Conservation (phyloP, 92 coral and sea anemone species). For the Pocillopora grandis region DNA sequence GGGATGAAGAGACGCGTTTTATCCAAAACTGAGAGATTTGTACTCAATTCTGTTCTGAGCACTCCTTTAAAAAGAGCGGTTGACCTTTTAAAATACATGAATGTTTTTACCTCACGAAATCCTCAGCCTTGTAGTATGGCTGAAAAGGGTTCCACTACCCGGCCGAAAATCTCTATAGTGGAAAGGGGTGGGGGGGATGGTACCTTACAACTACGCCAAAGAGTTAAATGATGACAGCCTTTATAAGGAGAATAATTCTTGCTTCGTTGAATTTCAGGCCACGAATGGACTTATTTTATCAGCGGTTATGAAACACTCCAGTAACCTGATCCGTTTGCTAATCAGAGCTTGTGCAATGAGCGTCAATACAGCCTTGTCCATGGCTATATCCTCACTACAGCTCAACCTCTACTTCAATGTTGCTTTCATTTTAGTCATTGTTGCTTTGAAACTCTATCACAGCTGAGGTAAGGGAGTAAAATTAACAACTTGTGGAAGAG, state of each 20-base stretch:
- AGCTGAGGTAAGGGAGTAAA: conserved; percentile 15
- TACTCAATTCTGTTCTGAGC: too few species aligned
- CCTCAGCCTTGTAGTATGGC: too few species aligned
- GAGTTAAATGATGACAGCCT: too few species aligned
- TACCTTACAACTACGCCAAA: too few species aligned
- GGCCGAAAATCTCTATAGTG: too few species aligned
- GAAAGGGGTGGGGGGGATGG: too few species aligned
- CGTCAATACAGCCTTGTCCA: conserved; percentile 78
- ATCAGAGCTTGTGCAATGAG: conserved; percentile 91
- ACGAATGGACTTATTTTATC: conserved; percentile 79
- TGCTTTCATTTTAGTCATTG: conserved; percentile 70
- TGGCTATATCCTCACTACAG: conserved; percentile 67
- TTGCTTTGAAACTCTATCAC: conserved; percentile 75
- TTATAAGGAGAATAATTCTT: not conserved
- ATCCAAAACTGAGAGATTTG: too few species aligned
- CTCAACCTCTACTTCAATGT: conserved; percentile 71
- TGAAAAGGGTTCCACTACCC: too few species aligned
- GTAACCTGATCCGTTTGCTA: conserved; percentile 74
- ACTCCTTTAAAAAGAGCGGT: too few species aligned
- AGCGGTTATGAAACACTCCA: conserved; percentile 91
- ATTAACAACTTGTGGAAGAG: not conserved
- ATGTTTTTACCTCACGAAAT: too few species aligned
- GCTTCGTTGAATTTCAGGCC: conserved; percentile 56
- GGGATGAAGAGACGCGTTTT: too few species aligned
- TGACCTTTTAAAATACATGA: too few species aligned